Conservation (phyloP, 2,797 vertebrate species). For the Cirrhinus molitorella region DNA sequence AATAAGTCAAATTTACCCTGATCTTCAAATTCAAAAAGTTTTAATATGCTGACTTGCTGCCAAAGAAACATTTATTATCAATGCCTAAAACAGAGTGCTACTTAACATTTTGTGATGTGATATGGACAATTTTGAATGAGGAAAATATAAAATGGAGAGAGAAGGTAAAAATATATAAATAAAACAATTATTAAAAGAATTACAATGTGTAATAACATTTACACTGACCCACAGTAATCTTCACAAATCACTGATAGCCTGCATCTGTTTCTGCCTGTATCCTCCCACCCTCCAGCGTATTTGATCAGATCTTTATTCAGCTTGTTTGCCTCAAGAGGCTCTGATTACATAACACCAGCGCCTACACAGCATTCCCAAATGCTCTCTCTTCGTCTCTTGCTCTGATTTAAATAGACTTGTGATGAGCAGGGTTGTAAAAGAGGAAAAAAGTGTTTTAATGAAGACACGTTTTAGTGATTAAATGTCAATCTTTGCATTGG, state of each 20-base stretch:
- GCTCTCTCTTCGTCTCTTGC: background rate
- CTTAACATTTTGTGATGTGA: background rate
- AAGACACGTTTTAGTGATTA: background rate
- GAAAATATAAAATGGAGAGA: background rate
- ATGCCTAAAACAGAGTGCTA: background rate
- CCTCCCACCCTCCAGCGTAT: slow-evolving; percentile 9
- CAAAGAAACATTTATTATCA: background rate
- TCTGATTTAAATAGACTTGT: slow-evolving; percentile 10
- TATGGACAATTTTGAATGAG: background rate
- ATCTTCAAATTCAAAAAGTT: too few relatives aligned
- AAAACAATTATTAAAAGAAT: background rate
- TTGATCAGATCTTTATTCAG: slow-evolving; percentile 51
- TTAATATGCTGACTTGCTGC: background rate
- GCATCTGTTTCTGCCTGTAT: slow-evolving; percentile 23
- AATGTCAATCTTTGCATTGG: background rate
- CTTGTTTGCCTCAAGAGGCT: slow-evolving; percentile 26
- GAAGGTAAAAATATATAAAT: background rate
- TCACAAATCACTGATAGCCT: background rate
- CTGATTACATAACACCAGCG: slow-evolving; percentile 51
- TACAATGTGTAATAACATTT: background rate
- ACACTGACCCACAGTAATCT: background rate
- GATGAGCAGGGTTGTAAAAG: background rate
- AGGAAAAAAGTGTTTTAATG: background rate
- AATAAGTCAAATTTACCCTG: too few relatives aligned
- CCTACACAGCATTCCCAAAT: slow-evolving; percentile 32